Conservation (phyloP, 92 coral and sea anemone genomes). For the Bergia puertoricense region DNA sequence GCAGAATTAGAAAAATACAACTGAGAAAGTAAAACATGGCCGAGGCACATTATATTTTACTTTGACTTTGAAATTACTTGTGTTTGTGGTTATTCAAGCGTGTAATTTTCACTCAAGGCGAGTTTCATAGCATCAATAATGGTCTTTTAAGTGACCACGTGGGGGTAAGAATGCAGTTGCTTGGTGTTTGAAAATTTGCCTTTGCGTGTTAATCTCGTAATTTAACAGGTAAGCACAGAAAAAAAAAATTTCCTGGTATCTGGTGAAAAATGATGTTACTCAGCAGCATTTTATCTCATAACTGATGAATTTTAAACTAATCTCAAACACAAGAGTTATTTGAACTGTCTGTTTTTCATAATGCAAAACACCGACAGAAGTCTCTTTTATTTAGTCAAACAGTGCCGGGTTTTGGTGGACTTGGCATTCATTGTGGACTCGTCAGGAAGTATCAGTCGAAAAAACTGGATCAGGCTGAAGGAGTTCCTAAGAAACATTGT, state of each 20-base stretch:
- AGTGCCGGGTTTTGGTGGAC: conserved; percentile 34
- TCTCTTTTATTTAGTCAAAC: conserved; percentile 19
- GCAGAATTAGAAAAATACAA: not conserved
- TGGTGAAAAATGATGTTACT: no score
- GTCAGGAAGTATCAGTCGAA: conserved; percentile 36
- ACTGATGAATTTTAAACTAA: not conserved
- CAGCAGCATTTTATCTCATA: not conserved
- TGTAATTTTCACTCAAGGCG: no score
- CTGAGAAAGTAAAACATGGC: not conserved
- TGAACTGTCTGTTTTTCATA: not conserved
- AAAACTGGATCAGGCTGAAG: conserved; percentile 20
- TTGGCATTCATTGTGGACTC: conserved; percentile 33
- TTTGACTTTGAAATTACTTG: no score
- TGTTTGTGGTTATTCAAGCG: no score
- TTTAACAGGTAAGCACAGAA: no score
- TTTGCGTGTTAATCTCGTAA: no score
- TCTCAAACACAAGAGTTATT: not conserved
- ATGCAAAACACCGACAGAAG: not conserved
- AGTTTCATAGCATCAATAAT: no score
- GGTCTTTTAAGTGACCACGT: no score
- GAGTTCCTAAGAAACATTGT: conserved; percentile 31
- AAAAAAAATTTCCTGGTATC: no score
- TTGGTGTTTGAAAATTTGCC: no score
- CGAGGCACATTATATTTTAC: no score
- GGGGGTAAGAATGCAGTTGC: no score